These are phyloP conservation scores for Nothoprocta pentlandii DNA, from an alignment of 2,113 vertebrate species.

Conservation along the genomic window DNA sequence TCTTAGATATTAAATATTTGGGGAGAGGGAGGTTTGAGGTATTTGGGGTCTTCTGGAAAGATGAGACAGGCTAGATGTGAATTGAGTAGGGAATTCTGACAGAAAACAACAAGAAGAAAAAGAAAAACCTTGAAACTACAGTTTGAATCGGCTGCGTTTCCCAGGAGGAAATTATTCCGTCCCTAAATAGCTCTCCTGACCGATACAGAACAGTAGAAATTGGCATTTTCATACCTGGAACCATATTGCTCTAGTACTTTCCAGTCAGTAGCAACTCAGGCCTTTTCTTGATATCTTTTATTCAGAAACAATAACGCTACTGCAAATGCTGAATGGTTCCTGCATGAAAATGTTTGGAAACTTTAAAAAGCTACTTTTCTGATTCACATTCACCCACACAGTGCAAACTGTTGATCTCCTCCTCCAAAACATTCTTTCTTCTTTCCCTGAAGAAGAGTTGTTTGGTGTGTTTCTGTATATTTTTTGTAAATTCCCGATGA, in stretches of 20 bases:
- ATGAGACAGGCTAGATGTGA: neutral
- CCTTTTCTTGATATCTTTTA: neutral
- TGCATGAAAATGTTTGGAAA: neutral
- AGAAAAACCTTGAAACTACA: neutral
- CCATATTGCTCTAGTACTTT: too few relatives aligned
- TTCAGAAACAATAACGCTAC: neutral
- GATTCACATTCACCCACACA: neutral
- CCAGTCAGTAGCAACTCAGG: too few relatives aligned
- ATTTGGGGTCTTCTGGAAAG: neutral
- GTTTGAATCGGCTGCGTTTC: neutral
- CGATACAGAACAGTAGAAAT: too few relatives aligned
- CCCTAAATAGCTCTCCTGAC: neutral
- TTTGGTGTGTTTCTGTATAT: neutral
- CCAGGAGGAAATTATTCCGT: neutral
- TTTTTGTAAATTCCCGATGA: neutral
- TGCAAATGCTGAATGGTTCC: neutral
- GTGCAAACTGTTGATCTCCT: neutral
- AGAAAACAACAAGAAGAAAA: neutral
- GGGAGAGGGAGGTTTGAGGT: neutral
- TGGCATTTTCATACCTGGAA: neutral
- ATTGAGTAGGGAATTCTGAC: neutral
- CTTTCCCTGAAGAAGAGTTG: neutral
- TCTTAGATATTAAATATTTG: neutral
- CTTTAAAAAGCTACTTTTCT: neutral
- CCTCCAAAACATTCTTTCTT: neutral